Percentiles rank a stretch among this genome's conserved stretches.
Conservation (phyloP, 2,113 vertebrate species). For the Rhabdornis inornatus region DNA sequence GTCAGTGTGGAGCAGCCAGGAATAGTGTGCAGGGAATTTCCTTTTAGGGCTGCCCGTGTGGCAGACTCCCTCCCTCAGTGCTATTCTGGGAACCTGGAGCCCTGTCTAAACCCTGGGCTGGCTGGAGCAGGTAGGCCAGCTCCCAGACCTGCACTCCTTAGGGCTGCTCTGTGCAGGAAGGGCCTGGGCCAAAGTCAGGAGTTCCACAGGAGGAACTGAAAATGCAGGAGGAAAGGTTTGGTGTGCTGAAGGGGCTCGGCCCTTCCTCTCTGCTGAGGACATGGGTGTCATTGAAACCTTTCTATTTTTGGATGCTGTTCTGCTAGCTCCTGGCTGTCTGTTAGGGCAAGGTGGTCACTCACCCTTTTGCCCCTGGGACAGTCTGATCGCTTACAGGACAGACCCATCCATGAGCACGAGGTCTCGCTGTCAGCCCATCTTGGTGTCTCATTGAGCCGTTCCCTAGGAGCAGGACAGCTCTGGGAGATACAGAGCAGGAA, state of each 20-base stretch:
- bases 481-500: background rate
- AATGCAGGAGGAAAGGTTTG: accelerated
- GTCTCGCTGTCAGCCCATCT: background rate
- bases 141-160: background rate
- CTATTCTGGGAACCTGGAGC: slow-evolving; percentile 70
- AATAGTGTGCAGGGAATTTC: slow-evolving; percentile 82
- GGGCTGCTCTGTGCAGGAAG: background rate
- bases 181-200: background rate
- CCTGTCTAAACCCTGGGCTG: background rate
- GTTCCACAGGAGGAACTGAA: background rate
- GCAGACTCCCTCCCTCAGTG: background rate
- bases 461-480: background rate
- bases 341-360: background rate
- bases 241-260: background rate
- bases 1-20: slow-evolving; percentile 46
- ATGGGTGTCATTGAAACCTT: background rate
- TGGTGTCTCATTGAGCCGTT: background rate
- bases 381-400: background rate
- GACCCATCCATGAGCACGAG: accelerated
- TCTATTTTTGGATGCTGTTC: slow-evolving; percentile 10
- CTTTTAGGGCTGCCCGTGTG: slow-evolving; percentile 79
- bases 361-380: background rate
- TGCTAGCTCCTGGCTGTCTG: background rate
- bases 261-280: background rate
- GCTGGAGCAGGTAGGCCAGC: background rate